These are phyloP conservation scores for Ormia ochracea DNA, from an alignment of 2,888 invertebrate genomes.

Conservation along the genomic window DNA sequence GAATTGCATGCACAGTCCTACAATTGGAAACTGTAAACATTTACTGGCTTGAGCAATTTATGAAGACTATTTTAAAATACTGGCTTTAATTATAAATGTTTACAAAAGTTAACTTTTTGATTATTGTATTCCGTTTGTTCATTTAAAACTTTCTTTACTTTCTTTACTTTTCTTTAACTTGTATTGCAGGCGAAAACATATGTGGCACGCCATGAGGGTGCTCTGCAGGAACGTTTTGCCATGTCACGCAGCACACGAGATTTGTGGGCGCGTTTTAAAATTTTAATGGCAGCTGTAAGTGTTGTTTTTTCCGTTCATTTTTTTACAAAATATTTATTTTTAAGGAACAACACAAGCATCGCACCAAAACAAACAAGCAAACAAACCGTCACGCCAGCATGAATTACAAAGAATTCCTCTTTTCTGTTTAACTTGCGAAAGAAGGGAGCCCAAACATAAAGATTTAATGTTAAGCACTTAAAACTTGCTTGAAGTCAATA, in stretches of 20 bases:
- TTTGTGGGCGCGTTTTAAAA: constrained; percentile 89
- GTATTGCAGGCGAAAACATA: constrained; percentile 85
- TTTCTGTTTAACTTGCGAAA: background rate
- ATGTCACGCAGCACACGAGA: constrained; percentile 91
- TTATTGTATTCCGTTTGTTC: background rate
- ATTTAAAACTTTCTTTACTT: background rate
- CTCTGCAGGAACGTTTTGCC: constrained; percentile 91
- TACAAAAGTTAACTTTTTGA: background rate
- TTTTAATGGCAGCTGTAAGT: constrained; percentile 87
- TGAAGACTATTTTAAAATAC: background rate
- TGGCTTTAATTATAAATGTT: background rate
- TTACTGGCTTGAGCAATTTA: background rate
- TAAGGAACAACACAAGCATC: background rate
- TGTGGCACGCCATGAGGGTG: constrained; percentile 92
- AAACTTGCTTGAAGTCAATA: background rate
- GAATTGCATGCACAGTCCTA: background rate
- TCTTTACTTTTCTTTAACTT: no score
- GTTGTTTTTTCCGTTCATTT: constrained; percentile 64
- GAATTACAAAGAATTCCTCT: no score
- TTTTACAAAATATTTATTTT: constrained; percentile 13
- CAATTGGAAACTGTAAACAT: background rate
- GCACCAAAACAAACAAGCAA: background rate
- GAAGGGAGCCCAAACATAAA: background rate
- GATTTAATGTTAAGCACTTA: background rate
- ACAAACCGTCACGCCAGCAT: no score